These are phyloP conservation scores for Zenarchopterus dispar DNA, from an alignment of 2,797 vertebrate species.

Conservation along the genomic window DNA sequence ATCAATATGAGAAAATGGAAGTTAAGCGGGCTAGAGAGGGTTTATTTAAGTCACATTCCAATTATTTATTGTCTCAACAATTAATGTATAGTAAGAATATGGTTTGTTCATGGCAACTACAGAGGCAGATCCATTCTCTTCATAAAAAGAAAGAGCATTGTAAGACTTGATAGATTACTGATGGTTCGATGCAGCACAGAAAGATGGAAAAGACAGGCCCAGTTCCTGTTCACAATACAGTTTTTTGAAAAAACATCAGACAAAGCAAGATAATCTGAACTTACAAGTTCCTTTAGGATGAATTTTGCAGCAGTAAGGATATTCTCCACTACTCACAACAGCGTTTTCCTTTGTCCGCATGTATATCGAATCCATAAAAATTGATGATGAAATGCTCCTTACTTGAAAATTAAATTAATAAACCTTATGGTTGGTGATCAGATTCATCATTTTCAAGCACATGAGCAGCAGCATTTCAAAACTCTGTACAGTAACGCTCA, in stretches of 20 bases:
- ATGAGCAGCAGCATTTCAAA: slow-evolving; percentile 8
- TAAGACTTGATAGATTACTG: too few species aligned
- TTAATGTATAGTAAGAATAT: too few species aligned
- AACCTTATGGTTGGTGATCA: slow-evolving; percentile 16
- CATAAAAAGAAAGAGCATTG: too few species aligned
- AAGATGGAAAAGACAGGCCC: slow-evolving; percentile 28
- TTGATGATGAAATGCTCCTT: slow-evolving; percentile 21
- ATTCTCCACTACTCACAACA: slow-evolving; percentile 26
- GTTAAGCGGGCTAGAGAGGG: too few species aligned
- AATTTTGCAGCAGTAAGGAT: not conserved
- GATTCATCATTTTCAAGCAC: slow-evolving; percentile 29
- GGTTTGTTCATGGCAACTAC: slow-evolving; percentile 22
- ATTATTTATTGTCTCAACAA: too few species aligned
- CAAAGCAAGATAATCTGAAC: slow-evolving; percentile 33
- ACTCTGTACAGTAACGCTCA: slow-evolving; percentile 1
- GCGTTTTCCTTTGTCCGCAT: slow-evolving; percentile 19
- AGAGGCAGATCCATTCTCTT: too few species aligned
- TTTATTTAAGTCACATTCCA: too few species aligned
- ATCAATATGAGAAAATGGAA: too few species aligned
- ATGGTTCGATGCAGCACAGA: slow-evolving; percentile 44
- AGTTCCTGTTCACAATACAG: slow-evolving; percentile 25
- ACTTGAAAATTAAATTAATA: slow-evolving; percentile 20
- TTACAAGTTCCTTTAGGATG: slow-evolving; percentile 1
- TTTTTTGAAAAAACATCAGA: slow-evolving; percentile 38
- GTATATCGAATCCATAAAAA: slow-evolving; percentile 27